Evolutionary conservation across 2,113 vertebrate genomes (phyloP).

Genomic region (Paratilapia polleni): DNA sequence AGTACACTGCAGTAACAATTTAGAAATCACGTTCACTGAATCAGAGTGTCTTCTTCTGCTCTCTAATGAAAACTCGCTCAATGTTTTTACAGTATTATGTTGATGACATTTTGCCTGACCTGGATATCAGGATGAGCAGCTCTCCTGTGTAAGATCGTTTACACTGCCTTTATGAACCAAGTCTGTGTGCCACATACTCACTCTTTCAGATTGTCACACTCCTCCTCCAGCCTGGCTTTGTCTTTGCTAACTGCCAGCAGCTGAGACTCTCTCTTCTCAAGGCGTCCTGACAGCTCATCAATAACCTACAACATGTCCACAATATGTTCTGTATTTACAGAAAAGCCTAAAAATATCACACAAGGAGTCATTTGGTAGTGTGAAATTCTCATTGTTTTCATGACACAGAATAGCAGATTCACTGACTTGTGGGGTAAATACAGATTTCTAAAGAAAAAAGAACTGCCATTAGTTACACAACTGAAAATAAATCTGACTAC

Average conservation of each 20-base stretch:
- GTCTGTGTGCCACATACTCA: slow-evolving; percentile 79
- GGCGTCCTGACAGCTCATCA: slow-evolving; percentile 88
- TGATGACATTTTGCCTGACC: not conserved
- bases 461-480: not conserved
- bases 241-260: slow-evolving; percentile 94
- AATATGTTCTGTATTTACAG: not conserved
- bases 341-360: not conserved
- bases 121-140: not conserved
- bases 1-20: not conserved
- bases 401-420: not conserved
- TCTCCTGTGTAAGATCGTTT: not conserved
- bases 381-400: not conserved
- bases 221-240: slow-evolving; percentile 92
- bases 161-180: not conserved
- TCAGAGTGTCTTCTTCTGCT: not conserved
- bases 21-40: not conserved
- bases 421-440: not conserved
- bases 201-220: slow-evolving; percentile 97
- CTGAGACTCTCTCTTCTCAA: slow-evolving; percentile 95
- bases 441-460: not conserved
- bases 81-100: not conserved
- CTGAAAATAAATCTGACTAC: too few relatives aligned
- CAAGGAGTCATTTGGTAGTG: not conserved
- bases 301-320: slow-evolving; percentile 81
- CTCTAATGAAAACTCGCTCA: not conserved